Evolutionary conservation across 2,113 vertebrate genomes (phyloP).

Genomic region (Dolichotis patagonum): DNA sequence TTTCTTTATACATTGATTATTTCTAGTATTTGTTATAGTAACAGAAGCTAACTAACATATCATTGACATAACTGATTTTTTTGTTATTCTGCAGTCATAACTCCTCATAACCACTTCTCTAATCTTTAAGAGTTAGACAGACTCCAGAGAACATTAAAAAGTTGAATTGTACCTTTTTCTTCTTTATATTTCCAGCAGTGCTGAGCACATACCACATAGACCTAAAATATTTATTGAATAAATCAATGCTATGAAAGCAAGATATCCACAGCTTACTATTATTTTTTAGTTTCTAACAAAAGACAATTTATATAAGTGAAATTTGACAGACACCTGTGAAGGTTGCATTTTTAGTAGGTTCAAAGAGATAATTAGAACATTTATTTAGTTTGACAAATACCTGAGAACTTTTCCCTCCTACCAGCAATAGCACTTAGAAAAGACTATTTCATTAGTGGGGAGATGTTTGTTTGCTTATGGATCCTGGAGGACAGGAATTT

Average conservation of each 20-base stretch:
- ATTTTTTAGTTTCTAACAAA: slow-evolving; percentile 33
- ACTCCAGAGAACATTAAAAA: not conserved
- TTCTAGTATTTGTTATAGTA: not conserved
- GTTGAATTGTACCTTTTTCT: not conserved
- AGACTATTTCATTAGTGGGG: slow-evolving; percentile 37
- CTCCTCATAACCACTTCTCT: not conserved
- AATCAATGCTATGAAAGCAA: slow-evolving; percentile 48
- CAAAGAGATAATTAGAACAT: slow-evolving; percentile 39
- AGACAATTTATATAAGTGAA: not conserved
- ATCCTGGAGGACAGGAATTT: slow-evolving; percentile 57
- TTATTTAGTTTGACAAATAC: slow-evolving; percentile 59
- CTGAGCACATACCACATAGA: not conserved
- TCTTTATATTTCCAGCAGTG: not conserved
- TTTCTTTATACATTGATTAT: not conserved
- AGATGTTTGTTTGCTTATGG: slow-evolving; percentile 59
- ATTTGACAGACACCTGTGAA: slow-evolving; percentile 10
- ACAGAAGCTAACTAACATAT: no score
- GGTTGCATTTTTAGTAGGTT: slow-evolving; percentile 18
- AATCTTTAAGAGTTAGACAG: not conserved
- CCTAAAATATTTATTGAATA: slow-evolving; percentile 1
- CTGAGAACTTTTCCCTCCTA: slow-evolving; percentile 14
- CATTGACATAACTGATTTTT: not conserved
- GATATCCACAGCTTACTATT: not conserved
- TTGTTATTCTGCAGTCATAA: not conserved
- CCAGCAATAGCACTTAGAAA: slow-evolving; percentile 39